A percentile compares a stretch with the other conserved stretches of the same genome.
phyloP scores from a whole-genome alignment of 2,113 vertebrate genomes.

The Corydoras maculifer region DNA sequence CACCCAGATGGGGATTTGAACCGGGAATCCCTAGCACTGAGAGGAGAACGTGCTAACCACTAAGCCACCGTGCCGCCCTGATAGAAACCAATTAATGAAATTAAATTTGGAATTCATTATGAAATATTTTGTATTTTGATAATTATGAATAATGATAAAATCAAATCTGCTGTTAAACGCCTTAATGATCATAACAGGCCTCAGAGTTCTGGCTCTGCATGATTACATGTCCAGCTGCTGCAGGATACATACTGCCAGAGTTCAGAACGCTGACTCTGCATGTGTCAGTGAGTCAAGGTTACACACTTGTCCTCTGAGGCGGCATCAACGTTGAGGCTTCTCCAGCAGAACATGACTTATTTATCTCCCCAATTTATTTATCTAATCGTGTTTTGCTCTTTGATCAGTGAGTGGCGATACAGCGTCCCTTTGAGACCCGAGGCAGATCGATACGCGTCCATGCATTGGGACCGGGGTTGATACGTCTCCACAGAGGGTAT shows the following conservation, averaged over 20 bases:
- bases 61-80: no score
- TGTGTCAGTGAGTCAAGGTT: slow-evolving; percentile 57
- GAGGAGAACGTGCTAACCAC: no score
- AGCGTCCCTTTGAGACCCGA: slow-evolving; percentile 49
- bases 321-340: slow-evolving; percentile 36
- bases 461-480: slow-evolving; percentile 46
- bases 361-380: slow-evolving; percentile 62
- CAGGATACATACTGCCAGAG: not conserved
- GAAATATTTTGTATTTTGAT: no score
- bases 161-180: no score
- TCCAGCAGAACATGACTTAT: slow-evolving; percentile 60
- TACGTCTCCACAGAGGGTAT: slow-evolving; percentile 1
- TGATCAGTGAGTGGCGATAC: slow-evolving; percentile 40
- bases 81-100: no score
- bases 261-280: slow-evolving; percentile 24
- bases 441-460: slow-evolving; percentile 52
- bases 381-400: slow-evolving; percentile 58
- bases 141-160: no score
- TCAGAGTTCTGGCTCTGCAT: not conserved
- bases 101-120: no score
- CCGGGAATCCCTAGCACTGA: no score
- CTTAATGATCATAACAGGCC: not conserved
- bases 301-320: slow-evolving; percentile 44
- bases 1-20: no score
- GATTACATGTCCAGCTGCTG: slow-evolving; percentile 6